Evolutionary conservation across 1,140 invertebrate species (phyloP).

Genomic region (Drosophila gunungcola): DNA sequence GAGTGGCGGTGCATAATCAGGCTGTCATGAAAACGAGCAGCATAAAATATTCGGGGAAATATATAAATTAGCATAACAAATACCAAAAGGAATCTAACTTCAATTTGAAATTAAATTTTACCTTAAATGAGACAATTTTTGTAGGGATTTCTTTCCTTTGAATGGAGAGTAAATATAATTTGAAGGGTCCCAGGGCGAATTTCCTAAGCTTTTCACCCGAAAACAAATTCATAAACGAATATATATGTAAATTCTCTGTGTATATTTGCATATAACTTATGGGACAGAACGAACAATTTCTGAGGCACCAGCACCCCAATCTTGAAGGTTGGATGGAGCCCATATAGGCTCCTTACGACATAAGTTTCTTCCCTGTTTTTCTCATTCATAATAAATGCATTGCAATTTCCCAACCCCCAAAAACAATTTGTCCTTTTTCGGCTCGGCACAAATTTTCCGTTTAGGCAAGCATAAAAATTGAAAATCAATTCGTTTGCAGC

Average conservation of each 20-base stretch:
- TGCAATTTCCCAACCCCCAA: conserved; percentile 26
- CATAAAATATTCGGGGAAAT: conserved; percentile 17
- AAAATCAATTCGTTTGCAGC: conserved; percentile 61
- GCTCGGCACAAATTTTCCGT: conserved; percentile 57
- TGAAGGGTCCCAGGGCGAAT: conserved; percentile 10
- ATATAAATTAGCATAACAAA: conserved; percentile 34
- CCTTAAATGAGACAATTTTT: conserved; percentile 3
- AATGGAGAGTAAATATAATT: conserved; percentile 26
- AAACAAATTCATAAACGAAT: conserved; percentile 58
- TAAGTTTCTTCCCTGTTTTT: not conserved
- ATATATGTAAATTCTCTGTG: conserved; percentile 58
- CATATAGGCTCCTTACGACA: conserved; percentile 1
- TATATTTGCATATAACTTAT: conserved; percentile 43
- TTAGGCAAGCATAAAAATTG: conserved; percentile 75
- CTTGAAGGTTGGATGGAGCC: conserved; percentile 10
- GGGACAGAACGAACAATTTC: conserved; percentile 11
- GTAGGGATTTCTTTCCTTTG: conserved; percentile 6
- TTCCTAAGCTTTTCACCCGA: conserved; percentile 36
- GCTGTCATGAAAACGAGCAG: conserved; percentile 10
- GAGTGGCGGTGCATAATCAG: conserved; percentile 25
- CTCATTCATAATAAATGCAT: conserved; percentile 43
- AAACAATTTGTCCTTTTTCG: conserved; percentile 12
- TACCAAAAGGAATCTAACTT: not conserved
- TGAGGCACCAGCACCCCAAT: not conserved
- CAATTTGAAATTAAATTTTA: conserved; percentile 18